Evolutionary conservation across 2,113 vertebrate species (phyloP).

Genomic region (Corythornis vintsioides): DNA sequence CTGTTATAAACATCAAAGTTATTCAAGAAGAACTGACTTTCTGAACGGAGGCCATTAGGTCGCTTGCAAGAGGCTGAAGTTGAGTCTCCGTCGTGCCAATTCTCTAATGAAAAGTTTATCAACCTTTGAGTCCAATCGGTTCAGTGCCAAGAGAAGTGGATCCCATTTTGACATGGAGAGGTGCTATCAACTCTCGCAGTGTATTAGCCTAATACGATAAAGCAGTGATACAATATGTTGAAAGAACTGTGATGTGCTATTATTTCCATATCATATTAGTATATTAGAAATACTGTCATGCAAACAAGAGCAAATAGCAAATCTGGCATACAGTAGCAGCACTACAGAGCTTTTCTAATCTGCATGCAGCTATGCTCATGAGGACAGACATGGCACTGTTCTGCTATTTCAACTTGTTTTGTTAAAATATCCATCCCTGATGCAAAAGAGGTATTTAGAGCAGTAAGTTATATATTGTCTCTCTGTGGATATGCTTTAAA

Average conservation of each 20-base stretch:
- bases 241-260: constrained; percentile 79
- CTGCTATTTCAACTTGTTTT: constrained; percentile 31
- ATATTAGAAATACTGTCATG: constrained; percentile 79
- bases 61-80: constrained; percentile 83
- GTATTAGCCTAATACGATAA: constrained; percentile 86
- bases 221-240: constrained; percentile 85
- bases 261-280: constrained; percentile 80
- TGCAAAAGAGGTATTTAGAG: constrained; percentile 52
- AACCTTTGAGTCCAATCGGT: constrained; percentile 83
- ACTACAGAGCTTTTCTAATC: constrained; percentile 70
- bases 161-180: constrained; percentile 85
- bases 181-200: constrained; percentile 85
- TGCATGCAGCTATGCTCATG: constrained; percentile 76
- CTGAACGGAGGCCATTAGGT: constrained; percentile 81
- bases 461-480: constrained; percentile 31
- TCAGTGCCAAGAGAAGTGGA: constrained; percentile 85
- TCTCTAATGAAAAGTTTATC: constrained; percentile 84
- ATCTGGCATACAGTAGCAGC: constrained; percentile 74
- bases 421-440: constrained; percentile 45
- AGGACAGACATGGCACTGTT: constrained; percentile 59
- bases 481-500: constrained; percentile 29
- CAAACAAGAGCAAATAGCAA: constrained; percentile 80
- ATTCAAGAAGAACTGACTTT: constrained; percentile 75
- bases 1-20: constrained; percentile 78
- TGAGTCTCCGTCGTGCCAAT: constrained; percentile 81